Evolutionary conservation across 2,797 vertebrate species (phyloP).

Genomic region (Echeneis naucrates): DNA sequence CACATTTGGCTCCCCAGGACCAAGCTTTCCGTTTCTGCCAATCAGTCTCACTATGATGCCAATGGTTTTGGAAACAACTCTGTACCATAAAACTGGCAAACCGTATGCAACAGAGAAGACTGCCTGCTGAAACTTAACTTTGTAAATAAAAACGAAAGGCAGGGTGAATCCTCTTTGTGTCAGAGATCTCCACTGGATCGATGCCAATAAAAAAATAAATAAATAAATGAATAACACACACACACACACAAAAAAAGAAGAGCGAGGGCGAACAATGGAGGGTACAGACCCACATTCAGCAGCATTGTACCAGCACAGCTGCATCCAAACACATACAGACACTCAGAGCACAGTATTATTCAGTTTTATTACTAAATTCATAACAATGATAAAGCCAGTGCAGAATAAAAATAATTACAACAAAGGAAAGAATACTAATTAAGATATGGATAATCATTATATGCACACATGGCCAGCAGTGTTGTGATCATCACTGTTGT

Average conservation of each 20-base stretch:
- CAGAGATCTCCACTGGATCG: conserved; percentile 49
- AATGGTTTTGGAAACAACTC: conserved; percentile 72
- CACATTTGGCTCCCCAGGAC: conserved; percentile 76
- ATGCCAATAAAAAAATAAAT: conserved; percentile 42
- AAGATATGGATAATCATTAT: conserved; percentile 77
- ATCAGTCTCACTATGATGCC: conserved; percentile 68
- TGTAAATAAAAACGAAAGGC: conserved; percentile 64
- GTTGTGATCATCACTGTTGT: conserved; percentile 82
- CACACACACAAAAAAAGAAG: conserved; percentile 38
- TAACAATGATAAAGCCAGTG: conserved; percentile 62
- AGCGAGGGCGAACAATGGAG: conserved; percentile 34
- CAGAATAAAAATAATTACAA: conserved; percentile 78
- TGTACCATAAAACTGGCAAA: conserved; percentile 69
- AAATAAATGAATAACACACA: too few species aligned
- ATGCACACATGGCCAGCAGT: conserved; percentile 73
- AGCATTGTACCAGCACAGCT: conserved; percentile 26
- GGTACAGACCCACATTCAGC: conserved; percentile 50
- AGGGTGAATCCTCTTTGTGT: conserved; percentile 67
- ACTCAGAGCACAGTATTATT: conserved; percentile 38
- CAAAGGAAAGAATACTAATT: conserved; percentile 78
- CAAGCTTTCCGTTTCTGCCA: conserved; percentile 73
- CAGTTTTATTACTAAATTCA: conserved; percentile 69
- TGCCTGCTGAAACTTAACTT: conserved; percentile 75
- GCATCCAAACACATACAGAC: conserved; percentile 40
- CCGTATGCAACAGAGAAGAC: conserved; percentile 50